Percentiles rank a stretch among this genome's conserved stretches.
phyloP scores from a whole-genome alignment of 35 echinoderm and acorn worm genomes.

The Diadema setosum region DNA sequence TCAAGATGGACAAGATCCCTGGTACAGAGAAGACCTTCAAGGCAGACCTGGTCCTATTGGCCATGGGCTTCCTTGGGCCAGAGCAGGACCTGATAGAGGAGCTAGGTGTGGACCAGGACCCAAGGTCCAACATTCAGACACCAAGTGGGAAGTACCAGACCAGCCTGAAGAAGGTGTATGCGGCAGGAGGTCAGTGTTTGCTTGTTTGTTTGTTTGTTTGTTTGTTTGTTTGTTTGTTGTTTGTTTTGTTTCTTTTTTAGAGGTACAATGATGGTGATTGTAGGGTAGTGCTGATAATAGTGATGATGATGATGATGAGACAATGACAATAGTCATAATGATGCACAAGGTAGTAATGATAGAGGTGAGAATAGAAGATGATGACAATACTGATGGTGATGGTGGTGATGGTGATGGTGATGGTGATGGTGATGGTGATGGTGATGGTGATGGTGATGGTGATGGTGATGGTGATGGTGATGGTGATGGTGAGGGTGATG shows the following conservation, averaged over 20 bases:
- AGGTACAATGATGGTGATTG: background rate
- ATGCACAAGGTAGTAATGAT: background rate
- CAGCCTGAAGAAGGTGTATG: conserved; percentile 69
- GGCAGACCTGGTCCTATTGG: conserved; percentile 89
- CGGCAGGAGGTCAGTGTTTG: conserved; percentile 77
- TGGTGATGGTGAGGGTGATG: background rate
- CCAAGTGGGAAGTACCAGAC: conserved; percentile 82
- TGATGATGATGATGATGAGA: background rate
- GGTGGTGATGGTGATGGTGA: conserved; percentile 5
- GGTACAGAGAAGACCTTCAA: conserved; percentile 83
- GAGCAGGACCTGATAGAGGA: conserved; percentile 71
- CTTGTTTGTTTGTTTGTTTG: background rate
- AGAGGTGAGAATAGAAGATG: background rate
- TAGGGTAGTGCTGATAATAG: background rate
- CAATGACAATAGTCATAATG: background rate
- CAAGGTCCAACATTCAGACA: conserved; percentile 82
- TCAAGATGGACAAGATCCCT: conserved; percentile 80
- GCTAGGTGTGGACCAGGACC: conserved; percentile 75
- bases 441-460: background rate
- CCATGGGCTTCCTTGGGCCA: conserved; percentile 97
- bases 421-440: background rate
- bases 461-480: background rate
- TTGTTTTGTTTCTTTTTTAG: background rate
- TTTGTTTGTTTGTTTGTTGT: background rate
- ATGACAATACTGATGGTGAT: background rate